phyloP scores from a whole-genome alignment of 2,888 invertebrate species.

The Andrena hattorfiana region DNA sequence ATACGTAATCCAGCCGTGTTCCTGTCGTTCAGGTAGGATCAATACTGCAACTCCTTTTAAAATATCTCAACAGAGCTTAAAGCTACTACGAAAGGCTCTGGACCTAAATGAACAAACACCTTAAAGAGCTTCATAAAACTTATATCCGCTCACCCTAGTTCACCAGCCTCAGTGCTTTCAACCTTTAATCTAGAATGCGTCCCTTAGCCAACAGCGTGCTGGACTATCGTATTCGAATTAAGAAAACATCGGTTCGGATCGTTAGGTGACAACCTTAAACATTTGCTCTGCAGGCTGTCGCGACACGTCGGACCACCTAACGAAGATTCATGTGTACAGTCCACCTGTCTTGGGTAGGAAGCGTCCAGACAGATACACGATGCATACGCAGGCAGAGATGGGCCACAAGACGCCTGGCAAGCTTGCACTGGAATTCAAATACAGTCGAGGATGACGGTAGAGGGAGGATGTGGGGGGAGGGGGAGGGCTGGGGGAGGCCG shows the following conservation, averaged over 20 bases:
- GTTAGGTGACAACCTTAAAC: slow-evolving; percentile 66
- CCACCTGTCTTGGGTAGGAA: slow-evolving; percentile 42
- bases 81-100: too few relatives aligned
- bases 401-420: slow-evolving; percentile 41
- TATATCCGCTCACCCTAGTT: too few relatives aligned
- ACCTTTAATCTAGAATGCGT: too few relatives aligned
- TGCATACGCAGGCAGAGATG: slow-evolving; percentile 36
- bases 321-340: slow-evolving; percentile 48
- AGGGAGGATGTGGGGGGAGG: background rate
- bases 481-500: slow-evolving; percentile 19
- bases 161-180: too few relatives aligned
- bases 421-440: slow-evolving; percentile 80
- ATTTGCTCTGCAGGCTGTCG: slow-evolving; percentile 64
- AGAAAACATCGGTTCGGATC: slow-evolving; percentile 59
- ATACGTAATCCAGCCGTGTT: too few relatives aligned
- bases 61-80: too few relatives aligned
- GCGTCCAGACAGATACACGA: slow-evolving; percentile 44
- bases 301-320: slow-evolving; percentile 53
- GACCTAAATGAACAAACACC: too few relatives aligned
- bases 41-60: too few relatives aligned
- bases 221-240: slow-evolving; percentile 22
- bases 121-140: too few relatives aligned
- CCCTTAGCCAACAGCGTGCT: background rate
- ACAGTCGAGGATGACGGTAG: slow-evolving; percentile 68
- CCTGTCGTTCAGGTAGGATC: too few relatives aligned